These are phyloP conservation scores for Galaxias olidus DNA, from an alignment of 2,797 vertebrate species.

Conservation along the genomic window DNA sequence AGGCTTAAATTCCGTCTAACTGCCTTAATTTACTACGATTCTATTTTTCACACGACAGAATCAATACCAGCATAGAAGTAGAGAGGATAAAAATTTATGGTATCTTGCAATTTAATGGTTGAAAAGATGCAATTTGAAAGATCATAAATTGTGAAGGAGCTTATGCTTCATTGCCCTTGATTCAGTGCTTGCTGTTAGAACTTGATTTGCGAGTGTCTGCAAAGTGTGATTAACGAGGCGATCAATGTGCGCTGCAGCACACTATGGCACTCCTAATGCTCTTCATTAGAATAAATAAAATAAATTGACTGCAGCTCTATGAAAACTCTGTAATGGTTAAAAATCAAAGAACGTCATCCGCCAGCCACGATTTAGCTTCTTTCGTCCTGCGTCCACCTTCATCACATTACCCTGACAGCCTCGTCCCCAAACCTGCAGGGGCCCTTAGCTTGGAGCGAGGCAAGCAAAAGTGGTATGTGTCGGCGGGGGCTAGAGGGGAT, in stretches of 20 bases:
- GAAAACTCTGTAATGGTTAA: constrained; percentile 99
- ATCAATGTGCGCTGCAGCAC: constrained; percentile 95
- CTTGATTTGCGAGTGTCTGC: constrained; percentile 99
- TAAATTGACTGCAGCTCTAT: constrained; percentile 99
- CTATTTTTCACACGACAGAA: constrained; percentile 99
- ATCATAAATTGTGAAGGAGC: constrained; percentile 99
- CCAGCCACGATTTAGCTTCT: constrained; percentile 90
- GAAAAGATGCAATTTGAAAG: constrained; percentile 99
- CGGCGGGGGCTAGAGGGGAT: constrained; percentile 65
- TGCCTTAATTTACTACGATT: constrained; percentile 96
- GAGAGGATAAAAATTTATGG: constrained; percentile 99
- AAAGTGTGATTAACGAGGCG: constrained; percentile 99
- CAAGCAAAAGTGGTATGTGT: constrained; percentile 51
- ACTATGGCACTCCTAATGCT: constrained; percentile 99
- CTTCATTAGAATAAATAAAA: constrained; percentile 99
- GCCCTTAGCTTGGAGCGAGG: constrained; percentile 44
- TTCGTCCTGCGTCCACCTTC: constrained; percentile 89
- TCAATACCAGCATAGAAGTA: constrained; percentile 99
- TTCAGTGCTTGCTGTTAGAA: constrained; percentile 99
- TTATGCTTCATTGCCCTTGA: constrained; percentile 99
- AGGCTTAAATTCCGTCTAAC: constrained; percentile 98
- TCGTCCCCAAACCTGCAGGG: constrained; percentile 66
- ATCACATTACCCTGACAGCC: constrained; percentile 86
- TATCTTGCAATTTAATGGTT: constrained; percentile 99
- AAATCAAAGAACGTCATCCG: constrained; percentile 97